phyloP scores from a whole-genome alignment of 2,888 invertebrate species.

The Gryllus longicercus region DNA sequence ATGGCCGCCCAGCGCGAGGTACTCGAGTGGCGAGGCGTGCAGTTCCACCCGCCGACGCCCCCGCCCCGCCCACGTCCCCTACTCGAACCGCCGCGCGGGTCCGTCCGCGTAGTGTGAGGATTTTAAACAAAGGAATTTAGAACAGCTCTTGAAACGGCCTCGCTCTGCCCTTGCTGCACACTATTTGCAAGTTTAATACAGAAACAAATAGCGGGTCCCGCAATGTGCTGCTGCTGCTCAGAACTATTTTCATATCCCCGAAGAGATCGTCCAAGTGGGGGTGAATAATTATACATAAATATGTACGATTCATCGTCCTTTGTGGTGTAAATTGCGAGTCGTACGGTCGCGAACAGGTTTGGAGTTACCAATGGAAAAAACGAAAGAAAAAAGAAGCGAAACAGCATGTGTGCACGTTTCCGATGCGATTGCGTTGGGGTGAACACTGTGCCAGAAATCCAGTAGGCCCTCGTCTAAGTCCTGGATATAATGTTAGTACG shows the following conservation, averaged over 20 bases:
- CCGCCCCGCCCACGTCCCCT: background rate
- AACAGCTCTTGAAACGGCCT: constrained; percentile 1
- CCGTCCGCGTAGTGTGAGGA: background rate
- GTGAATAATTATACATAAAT: constrained; percentile 17
- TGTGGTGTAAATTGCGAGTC: constrained; percentile 4
- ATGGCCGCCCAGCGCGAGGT: background rate
- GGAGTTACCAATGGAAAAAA: background rate
- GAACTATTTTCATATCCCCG: constrained; percentile 17
- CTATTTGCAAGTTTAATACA: constrained; percentile 17
- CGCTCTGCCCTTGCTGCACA: background rate
- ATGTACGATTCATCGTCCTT: constrained; percentile 17
- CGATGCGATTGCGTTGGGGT: no score
- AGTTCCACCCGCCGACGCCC: background rate
- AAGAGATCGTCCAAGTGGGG: background rate
- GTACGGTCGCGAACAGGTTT: background rate
- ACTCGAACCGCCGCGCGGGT: background rate
- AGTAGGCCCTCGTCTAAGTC: no score
- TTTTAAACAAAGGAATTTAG: constrained; percentile 17
- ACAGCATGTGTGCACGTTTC: background rate
- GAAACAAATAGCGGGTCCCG: constrained; percentile 3
- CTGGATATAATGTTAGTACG: no score
- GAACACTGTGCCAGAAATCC: no score
- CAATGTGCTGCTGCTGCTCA: background rate
- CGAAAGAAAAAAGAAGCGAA: background rate
- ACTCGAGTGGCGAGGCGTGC: background rate